A percentile compares a stretch with the other conserved stretches of the same genome.
phyloP scores from a whole-genome alignment of 2,797 vertebrate species.

The Onychomys torridus region DNA sequence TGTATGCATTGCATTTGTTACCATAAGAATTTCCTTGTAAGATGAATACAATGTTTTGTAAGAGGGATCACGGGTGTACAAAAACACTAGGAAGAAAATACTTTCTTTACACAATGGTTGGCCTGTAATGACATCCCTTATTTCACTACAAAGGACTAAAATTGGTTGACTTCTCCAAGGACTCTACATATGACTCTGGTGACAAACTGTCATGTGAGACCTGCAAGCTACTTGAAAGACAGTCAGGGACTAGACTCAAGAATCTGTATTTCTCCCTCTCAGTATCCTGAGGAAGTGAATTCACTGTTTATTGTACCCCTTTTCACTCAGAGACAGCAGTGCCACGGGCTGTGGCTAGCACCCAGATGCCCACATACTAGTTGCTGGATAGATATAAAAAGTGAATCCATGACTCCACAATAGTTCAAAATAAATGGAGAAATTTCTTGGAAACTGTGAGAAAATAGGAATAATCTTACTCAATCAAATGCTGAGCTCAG shows the following conservation, averaged over 20 bases:
- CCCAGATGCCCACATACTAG: not conserved
- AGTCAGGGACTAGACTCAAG: not conserved
- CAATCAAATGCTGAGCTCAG: not conserved
- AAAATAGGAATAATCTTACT: not conserved
- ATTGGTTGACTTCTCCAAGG: constrained; percentile 19
- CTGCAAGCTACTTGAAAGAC: not conserved
- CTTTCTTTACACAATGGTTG: not conserved
- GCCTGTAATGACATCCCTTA: not conserved
- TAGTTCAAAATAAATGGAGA: not conserved
- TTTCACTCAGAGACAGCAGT: not conserved
- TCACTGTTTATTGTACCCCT: not conserved
- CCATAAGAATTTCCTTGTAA: constrained; percentile 29
- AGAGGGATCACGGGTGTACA: not conserved
- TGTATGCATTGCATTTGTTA: constrained; percentile 86
- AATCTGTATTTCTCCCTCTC: not conserved
- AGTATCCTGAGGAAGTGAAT: not conserved
- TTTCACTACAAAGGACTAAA: constrained; percentile 41
- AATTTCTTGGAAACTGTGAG: not conserved
- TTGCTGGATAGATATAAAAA: not conserved
- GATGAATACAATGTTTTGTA: constrained; percentile 22
- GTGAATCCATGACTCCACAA: not conserved
- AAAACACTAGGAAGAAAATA: not conserved
- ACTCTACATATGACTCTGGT: not conserved
- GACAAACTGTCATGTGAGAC: not conserved
- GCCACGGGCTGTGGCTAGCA: not conserved